Evolutionary conservation across 2,797 vertebrate species (phyloP).

Genomic region (Peromyscus attwateri): DNA sequence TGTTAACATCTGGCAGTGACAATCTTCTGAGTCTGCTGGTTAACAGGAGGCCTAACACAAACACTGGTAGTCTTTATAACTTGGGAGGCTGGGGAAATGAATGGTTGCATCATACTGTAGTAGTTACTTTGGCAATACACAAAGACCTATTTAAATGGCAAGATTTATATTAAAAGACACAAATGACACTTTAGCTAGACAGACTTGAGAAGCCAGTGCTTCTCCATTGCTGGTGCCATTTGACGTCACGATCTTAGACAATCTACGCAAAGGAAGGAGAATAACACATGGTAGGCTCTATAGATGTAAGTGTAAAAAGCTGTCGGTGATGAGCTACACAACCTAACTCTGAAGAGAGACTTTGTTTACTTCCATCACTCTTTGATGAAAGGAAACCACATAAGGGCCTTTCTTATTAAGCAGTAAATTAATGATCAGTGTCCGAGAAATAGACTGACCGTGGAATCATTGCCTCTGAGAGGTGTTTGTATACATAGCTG

Average conservation of each 20-base stretch:
- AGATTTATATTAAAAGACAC: slow-evolving; percentile 11
- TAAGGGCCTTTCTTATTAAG: neutral
- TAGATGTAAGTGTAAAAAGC: neutral
- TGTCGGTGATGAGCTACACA: neutral
- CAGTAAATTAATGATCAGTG: neutral
- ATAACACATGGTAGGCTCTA: neutral
- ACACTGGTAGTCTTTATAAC: neutral
- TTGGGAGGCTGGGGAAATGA: neutral
- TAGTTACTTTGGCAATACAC: neutral
- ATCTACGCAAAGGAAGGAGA: neutral
- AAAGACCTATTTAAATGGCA: neutral
- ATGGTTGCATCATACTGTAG: neutral
- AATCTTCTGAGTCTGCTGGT: neutral
- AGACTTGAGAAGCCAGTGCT: neutral
- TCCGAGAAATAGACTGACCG: neutral
- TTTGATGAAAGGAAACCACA: neutral
- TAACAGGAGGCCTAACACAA: neutral
- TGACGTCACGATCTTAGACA: neutral
- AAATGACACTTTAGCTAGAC: slow-evolving; percentile 18
- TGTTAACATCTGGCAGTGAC: neutral
- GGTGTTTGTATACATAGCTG: neutral
- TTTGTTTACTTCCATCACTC: neutral
- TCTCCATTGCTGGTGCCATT: neutral
- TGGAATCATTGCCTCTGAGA: neutral
- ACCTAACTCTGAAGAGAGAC: neutral